phyloP scores from a whole-genome alignment of 2,797 vertebrate species.

The Rhynchotus rufescens region DNA sequence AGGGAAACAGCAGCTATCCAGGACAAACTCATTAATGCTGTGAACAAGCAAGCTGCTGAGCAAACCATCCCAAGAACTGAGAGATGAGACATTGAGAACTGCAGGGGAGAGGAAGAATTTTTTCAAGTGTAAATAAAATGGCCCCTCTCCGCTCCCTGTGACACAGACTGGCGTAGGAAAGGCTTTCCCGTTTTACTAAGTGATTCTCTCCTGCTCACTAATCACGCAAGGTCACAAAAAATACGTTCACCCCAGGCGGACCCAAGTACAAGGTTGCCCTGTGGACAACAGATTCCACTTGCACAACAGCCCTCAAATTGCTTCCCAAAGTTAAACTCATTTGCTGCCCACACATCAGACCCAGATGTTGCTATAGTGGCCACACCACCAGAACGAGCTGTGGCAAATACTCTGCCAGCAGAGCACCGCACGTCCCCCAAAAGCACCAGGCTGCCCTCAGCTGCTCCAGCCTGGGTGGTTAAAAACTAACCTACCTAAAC shows the following conservation, averaged over 20 bases:
- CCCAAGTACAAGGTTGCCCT: not conserved
- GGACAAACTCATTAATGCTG: not conserved
- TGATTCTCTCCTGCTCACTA: not conserved
- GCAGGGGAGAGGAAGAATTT: not conserved
- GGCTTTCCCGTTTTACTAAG: not conserved
- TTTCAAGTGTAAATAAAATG: not conserved
- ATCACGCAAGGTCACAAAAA: not conserved
- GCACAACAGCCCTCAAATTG: not conserved
- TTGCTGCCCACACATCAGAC: not conserved
- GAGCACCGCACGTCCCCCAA: rapidly evolving
- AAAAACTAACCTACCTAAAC: not conserved
- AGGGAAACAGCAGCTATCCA: not conserved
- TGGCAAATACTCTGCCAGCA: not conserved
- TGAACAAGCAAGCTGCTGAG: not conserved
- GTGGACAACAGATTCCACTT: not conserved
- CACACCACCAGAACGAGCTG: not conserved
- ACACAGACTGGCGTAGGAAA: not conserved
- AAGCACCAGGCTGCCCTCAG: not conserved
- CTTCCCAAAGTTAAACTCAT: not conserved
- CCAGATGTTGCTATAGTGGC: not conserved
- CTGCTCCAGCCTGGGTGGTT: not conserved
- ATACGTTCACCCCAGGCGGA: not conserved
- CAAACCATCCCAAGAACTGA: not conserved
- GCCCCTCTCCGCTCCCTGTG: not conserved
- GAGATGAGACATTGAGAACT: not conserved